Evolutionary conservation across 1,140 invertebrate genomes (phyloP), one percentile per base, ranked within the genome.

Genomic region (Caerostris extrusa): DNA sequence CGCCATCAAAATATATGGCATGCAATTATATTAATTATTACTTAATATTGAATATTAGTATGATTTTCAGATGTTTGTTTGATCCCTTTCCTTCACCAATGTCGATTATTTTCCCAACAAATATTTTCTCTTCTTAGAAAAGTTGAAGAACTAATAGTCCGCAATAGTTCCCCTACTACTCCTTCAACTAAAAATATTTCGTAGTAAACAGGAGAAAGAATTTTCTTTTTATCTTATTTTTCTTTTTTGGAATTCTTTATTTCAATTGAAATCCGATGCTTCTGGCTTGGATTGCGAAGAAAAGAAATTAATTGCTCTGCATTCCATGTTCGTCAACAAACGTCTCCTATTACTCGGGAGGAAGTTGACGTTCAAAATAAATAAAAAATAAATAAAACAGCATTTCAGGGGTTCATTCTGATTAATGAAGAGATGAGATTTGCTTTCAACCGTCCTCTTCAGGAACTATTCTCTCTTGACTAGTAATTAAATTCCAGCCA

Each of bases 401-500:
- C 34, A 77, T 77, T 77, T 77, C 10, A 50, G 6, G 6, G 34
- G 14, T 5, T 77, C 34, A 50, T 77, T 77, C 53, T 77, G 71
- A 77, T 77, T 5, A 4, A 77, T 5, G 69, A 77, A 12, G 10
- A 50, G 71, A 50, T 34, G 71, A 53, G 10, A 12, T 50, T 77
- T 53, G 71, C 8, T 77, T 77, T 77, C 71, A 53, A 34, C 8
- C 71, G 50, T 12, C 12, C 12, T 50, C 71, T 77, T 53, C 7
- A 34, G 8, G 71, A 77, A 77, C 71, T 77, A 77, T 77, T 77
- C 71, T 50, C 8, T 12, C 71, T 12, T 50, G 34, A 10, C 19
- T 50, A 77, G 7, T 77, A 50, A 77, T 77, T 77, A 77, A 77
- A 77, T 77, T 77, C 71, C 71, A 71, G 50, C 69, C 19, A n/a